Evolutionary conservation across 2,888 invertebrate species (phyloP).

Genomic region (Chrysolina americana): DNA sequence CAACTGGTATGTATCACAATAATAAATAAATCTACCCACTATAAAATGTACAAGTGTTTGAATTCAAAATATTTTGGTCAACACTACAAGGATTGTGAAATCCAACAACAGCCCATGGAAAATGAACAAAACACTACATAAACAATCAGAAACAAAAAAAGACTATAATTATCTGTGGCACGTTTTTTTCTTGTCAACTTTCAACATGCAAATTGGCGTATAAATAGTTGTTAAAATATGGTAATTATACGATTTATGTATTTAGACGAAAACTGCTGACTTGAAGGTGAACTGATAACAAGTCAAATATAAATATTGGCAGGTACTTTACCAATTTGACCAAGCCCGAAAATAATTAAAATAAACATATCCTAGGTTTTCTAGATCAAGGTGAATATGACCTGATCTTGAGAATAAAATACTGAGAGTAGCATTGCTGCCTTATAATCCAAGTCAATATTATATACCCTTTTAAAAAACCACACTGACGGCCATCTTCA

Average conservation of each 20-base stretch:
- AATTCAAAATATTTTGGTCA: not conserved
- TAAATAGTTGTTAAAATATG: not conserved
- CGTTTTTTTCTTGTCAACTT: not conserved
- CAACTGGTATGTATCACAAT: too few species aligned
- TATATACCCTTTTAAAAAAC: constrained; percentile 55
- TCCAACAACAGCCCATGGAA: not conserved
- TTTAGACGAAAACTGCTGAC: not conserved
- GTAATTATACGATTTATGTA: not conserved
- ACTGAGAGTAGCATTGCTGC: not conserved
- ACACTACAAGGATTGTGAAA: not conserved
- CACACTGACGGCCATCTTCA: constrained; percentile 57
- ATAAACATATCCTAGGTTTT: constrained; percentile 42
- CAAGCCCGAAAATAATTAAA: constrained; percentile 7
- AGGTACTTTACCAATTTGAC: not conserved
- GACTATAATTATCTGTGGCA: not conserved
- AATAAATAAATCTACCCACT: too few species aligned
- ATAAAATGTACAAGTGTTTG: not conserved
- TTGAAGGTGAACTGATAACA: not conserved
- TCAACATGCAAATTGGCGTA: not conserved
- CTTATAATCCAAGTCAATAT: not conserved
- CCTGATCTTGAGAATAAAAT: not conserved
- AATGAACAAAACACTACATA: not conserved
- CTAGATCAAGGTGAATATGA: constrained; percentile 28
- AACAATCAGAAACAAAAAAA: not conserved
- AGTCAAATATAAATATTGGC: constrained; percentile 6